A percentile compares a stretch with the other conserved stretches of the same genome.
These are phyloP conservation scores for Calephelis perditalis DNA, from an alignment of 2,888 invertebrate genomes.

Conservation along the genomic window DNA sequence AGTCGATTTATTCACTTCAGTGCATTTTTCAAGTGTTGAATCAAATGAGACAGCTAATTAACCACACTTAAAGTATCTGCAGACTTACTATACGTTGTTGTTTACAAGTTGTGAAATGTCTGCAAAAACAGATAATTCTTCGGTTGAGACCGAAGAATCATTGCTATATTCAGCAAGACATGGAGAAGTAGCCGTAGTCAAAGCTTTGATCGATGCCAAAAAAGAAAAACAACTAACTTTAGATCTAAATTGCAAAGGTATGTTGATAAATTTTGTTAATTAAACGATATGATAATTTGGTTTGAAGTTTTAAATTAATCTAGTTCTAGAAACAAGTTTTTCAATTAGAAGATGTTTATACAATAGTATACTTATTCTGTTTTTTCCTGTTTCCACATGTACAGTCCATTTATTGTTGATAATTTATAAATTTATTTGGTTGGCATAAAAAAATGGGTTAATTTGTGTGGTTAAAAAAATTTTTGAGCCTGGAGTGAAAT, in stretches of 20 bases:
- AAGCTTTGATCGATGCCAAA: slow-evolving; percentile 69
- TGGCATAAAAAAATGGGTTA: too few relatives aligned
- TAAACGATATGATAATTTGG: too few relatives aligned
- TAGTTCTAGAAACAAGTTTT: too few relatives aligned
- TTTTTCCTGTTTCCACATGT: too few relatives aligned
- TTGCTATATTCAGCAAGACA: slow-evolving; percentile 80
- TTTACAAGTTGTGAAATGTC: slow-evolving; percentile 35
- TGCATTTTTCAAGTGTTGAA: neutral
- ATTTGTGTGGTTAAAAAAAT: too few relatives aligned
- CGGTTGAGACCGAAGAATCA: slow-evolving; percentile 74
- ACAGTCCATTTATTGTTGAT: too few relatives aligned
- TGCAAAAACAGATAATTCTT: slow-evolving; percentile 42
- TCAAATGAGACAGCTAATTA: slow-evolving; percentile 4
- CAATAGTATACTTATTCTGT: too few relatives aligned
- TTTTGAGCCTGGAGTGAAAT: too few relatives aligned
- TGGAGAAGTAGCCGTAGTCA: slow-evolving; percentile 77
- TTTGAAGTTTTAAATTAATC: too few relatives aligned
- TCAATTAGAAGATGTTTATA: too few relatives aligned
- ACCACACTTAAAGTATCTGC: neutral
- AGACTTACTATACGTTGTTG: neutral
- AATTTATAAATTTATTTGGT: too few relatives aligned
- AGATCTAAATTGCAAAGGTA: slow-evolving; percentile 83
- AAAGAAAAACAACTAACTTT: slow-evolving; percentile 72
- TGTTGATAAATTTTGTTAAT: slow-evolving; percentile 4
- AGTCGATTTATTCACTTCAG: neutral